Evolutionary conservation across 2,113 vertebrate genomes (phyloP), one percentile per base, ranked within the genome.

Genomic region (Atrichornis clamosus): DNA sequence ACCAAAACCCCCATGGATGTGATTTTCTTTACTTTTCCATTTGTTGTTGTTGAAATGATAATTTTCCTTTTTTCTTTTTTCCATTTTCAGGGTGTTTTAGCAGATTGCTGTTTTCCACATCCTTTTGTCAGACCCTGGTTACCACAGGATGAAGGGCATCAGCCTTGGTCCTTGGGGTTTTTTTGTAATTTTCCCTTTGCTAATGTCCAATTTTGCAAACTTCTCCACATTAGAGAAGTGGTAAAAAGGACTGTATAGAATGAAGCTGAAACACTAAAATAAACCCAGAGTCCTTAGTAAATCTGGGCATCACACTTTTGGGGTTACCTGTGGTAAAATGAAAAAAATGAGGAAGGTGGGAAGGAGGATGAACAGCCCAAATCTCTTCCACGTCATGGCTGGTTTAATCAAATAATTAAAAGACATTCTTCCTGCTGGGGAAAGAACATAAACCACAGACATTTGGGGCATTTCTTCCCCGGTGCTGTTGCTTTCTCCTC

Each of bases 381-480:
- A 87, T 35, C 50, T 85, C 74, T 53, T 65, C 50, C 56, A 63
- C 1, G 69, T 59, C 82, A 78, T 28, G 47, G 35, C 56, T 87
- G 26, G 67, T 95, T 95, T 72, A 95, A 87, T 53, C 56, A 75
- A 84, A 81, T 64, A 67, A 75, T 87, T 82, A 78, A 55, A 90
- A 89, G 37, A 7, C 30, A 70, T 56, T 85, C 28, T 76, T 92
- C 68, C 76, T 89, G 50, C 63, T 95, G 68, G 42, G 52, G 70
- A 68, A 70, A 84, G 75, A 87, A 70, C 56, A 96, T 55, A 83
- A 65, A 87, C 8, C 42, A 65, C 47, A 84, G 74, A 55, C 28
- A 63, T 67, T 41, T 63, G 62, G 56, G 75, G 47, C 18, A 55
- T 88, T 93, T 59, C 30, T 92, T 79, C 76, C 62, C 23, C 53